Evolutionary conservation across 2,888 invertebrate species (phyloP).

Genomic region (Netelia virgata): DNA sequence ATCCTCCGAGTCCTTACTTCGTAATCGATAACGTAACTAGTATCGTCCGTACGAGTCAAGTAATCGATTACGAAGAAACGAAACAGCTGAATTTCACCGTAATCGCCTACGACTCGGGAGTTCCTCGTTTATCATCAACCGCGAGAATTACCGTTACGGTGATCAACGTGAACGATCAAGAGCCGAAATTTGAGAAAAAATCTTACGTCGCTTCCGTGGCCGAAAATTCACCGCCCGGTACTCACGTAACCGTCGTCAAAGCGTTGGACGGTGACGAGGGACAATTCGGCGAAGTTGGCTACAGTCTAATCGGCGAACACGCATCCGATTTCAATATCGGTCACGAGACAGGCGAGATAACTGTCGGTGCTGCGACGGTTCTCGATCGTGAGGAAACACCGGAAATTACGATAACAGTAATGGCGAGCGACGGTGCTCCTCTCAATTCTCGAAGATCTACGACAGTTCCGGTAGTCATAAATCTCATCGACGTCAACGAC

Average conservation of each 20-base stretch:
- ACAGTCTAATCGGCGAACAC: constrained; percentile 91
- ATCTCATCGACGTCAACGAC: constrained; percentile 94
- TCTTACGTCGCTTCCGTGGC: constrained; percentile 90
- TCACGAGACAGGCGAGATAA: constrained; percentile 90
- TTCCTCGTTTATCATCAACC: constrained; percentile 92
- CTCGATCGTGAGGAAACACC: constrained; percentile 92
- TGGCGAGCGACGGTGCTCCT: constrained; percentile 93
- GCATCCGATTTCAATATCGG: constrained; percentile 91
- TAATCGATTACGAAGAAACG: constrained; percentile 94
- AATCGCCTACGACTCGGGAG: constrained; percentile 94
- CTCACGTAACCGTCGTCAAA: constrained; percentile 90
- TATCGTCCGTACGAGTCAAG: constrained; percentile 90
- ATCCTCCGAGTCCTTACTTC: constrained; percentile 91
- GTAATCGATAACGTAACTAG: constrained; percentile 93
- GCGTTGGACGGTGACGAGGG: constrained; percentile 93
- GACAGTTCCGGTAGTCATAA: constrained; percentile 92
- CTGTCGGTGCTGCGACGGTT: constrained; percentile 89
- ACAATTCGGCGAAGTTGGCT: constrained; percentile 91
- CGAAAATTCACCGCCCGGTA: constrained; percentile 92
- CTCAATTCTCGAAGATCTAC: constrained; percentile 89
- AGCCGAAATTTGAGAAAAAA: constrained; percentile 90
- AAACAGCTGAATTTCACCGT: constrained; percentile 92
- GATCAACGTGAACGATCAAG: constrained; percentile 94
- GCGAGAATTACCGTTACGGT: constrained; percentile 92
- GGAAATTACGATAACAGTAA: constrained; percentile 91